Percentiles rank a stretch among this genome's conserved stretches.
Conservation (phyloP, 2,113 vertebrate genomes). For the Acrocephalus kingi region DNA sequence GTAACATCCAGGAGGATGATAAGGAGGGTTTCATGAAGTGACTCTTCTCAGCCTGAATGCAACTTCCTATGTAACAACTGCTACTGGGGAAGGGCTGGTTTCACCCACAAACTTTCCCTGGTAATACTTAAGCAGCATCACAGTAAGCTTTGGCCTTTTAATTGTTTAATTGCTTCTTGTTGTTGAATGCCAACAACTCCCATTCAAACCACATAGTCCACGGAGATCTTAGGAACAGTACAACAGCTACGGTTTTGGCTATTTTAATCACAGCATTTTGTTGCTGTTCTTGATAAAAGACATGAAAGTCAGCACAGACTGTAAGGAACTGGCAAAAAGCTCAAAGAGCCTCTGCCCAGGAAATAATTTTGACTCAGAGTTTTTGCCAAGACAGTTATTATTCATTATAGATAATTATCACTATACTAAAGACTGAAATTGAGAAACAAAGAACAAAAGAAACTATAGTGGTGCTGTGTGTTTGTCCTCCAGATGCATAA, state of each 20-base stretch:
- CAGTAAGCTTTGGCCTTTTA: not conserved
- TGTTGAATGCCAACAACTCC: not conserved
- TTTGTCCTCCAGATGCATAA: not conserved
- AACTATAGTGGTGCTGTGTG: not conserved
- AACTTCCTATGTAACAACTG: slow-evolving; percentile 31
- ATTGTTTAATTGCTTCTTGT: not conserved
- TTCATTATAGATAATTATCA: not conserved
- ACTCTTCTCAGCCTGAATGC: not conserved
- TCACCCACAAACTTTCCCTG: slow-evolving; percentile 58
- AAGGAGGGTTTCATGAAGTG: not conserved
- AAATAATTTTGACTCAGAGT: not conserved
- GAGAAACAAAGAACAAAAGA: not conserved
- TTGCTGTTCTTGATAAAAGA: not conserved
- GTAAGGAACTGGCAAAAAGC: not conserved
- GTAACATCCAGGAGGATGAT: not conserved
- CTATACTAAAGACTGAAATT: not conserved
- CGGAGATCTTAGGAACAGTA: not conserved
- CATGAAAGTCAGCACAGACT: not conserved
- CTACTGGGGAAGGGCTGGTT: slow-evolving; percentile 57
- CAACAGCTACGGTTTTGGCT: not conserved
- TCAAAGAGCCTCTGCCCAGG: not conserved
- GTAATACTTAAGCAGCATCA: not conserved
- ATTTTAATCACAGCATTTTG: not conserved
- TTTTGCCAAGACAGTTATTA: not conserved
- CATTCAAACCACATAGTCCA: not conserved